Evolutionary conservation across 2,113 vertebrate genomes (phyloP).

Genomic region (Phrynosoma blainvillii): DNA sequence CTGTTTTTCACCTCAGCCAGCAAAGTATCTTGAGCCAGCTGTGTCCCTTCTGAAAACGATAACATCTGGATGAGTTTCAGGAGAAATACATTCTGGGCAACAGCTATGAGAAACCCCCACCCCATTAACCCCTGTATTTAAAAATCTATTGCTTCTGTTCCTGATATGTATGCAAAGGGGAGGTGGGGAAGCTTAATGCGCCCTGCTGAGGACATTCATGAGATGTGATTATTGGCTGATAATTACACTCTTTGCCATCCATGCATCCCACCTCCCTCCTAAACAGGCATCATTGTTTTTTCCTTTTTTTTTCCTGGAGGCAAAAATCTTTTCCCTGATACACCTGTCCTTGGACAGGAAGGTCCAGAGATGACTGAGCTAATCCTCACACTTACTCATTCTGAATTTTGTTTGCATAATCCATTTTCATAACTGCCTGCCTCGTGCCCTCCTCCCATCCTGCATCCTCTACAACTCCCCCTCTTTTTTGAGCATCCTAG

Average conservation of each 20-base stretch:
- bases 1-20: too few relatives aligned
- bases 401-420: not conserved
- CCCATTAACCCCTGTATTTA: not conserved
- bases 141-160: constrained; percentile 44
- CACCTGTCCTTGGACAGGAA: not conserved
- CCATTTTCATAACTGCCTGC: not conserved
- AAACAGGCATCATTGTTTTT: constrained; percentile 16
- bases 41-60: not conserved
- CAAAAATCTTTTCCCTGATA: not conserved
- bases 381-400: not conserved
- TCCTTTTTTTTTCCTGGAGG: constrained; percentile 10
- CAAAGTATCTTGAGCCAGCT: too few relatives aligned
- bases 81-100: constrained; percentile 45
- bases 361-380: not conserved
- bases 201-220: constrained; percentile 32
- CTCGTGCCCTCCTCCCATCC: not conserved
- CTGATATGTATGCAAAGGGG: constrained; percentile 40
- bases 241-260: constrained; percentile 36
- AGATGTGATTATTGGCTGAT: constrained; percentile 35
- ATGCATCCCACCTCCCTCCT: not conserved
- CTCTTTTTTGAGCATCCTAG: not conserved
- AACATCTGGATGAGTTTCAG: constrained; percentile 34
- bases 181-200: constrained; percentile 43
- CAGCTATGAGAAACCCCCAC: constrained; percentile 50
- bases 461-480: not conserved